Conservation (phyloP, 2,113 vertebrate species). For the Phasianus colchicus region DNA sequence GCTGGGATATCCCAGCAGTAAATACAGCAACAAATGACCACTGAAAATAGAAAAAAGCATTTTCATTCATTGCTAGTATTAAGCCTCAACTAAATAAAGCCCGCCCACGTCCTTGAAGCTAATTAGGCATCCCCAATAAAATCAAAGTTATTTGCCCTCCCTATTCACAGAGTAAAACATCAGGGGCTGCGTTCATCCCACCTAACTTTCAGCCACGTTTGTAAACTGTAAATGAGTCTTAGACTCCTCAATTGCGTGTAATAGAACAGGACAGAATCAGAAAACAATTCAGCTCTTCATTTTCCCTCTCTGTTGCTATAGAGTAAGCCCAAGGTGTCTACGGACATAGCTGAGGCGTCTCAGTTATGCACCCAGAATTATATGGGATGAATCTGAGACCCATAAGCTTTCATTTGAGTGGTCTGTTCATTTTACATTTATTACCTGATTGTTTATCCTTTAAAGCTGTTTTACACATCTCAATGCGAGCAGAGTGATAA, state of each 20-base stretch:
- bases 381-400: not conserved
- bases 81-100: not conserved
- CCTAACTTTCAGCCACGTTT: not conserved
- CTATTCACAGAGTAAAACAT: not conserved
- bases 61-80: not conserved
- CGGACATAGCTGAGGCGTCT: not conserved
- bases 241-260: not conserved
- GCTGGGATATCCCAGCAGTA: not conserved
- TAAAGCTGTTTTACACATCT: constrained; percentile 99
- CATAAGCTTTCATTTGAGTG: not conserved
- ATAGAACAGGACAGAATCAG: not conserved
- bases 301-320: not conserved
- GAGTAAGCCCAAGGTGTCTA: not conserved
- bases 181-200: not conserved
- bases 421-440: constrained; percentile 7
- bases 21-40: not conserved
- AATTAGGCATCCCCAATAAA: not conserved
- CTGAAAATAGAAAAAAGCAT: not conserved
- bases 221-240: not conserved
- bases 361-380: not conserved
- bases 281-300: not conserved
- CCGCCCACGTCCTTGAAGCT: rapidly evolving
- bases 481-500: constrained; percentile 97
- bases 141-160: not conserved
- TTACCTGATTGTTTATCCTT: constrained; percentile 99